A percentile compares a stretch with the other conserved stretches of the same genome.
These are phyloP conservation scores for Melangyna quadrimaculata DNA, from an alignment of 2,888 invertebrate genomes.

Conservation along the genomic window DNA sequence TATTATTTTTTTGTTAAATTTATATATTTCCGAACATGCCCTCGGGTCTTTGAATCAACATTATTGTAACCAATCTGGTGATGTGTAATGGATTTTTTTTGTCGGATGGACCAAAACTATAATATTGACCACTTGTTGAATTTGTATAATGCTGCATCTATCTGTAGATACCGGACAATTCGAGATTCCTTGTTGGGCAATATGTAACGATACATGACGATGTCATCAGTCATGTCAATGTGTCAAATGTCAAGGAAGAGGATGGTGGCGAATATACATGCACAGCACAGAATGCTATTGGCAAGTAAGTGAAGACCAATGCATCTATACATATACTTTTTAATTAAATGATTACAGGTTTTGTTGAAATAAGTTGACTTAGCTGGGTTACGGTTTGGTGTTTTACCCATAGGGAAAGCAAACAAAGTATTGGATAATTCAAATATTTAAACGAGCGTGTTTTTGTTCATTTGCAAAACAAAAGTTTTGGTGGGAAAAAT, in stretches of 20 bases:
- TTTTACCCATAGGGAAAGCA: not conserved
- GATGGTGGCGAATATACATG: conserved; percentile 95
- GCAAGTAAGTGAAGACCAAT: conserved; percentile 82
- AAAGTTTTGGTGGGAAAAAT: no score
- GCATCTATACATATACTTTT: not conserved
- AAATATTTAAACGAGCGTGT: no score
- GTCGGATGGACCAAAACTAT: conserved; percentile 18
- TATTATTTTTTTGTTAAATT: conserved; percentile 31
- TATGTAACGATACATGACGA: conserved; percentile 96
- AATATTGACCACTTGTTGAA: conserved; percentile 66
- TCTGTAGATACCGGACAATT: conserved; percentile 81
- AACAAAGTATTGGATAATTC: no score
- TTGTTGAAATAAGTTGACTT: conserved; percentile 2
- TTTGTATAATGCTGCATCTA: not conserved
- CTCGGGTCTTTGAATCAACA: conserved; percentile 28
- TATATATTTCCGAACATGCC: conserved; percentile 35
- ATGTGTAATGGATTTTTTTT: conserved; percentile 32
- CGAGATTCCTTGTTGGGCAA: conserved; percentile 93
- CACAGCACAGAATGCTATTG: conserved; percentile 91
- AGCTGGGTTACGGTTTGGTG: not conserved
- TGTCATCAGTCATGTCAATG: conserved; percentile 95
- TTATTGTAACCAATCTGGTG: conserved; percentile 31
- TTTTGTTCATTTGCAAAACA: no score
- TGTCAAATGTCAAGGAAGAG: conserved; percentile 92
- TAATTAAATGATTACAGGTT: conserved; percentile 16